phyloP scores from a whole-genome alignment of 2,888 invertebrate genomes.

The Drosophila lacicola region DNA sequence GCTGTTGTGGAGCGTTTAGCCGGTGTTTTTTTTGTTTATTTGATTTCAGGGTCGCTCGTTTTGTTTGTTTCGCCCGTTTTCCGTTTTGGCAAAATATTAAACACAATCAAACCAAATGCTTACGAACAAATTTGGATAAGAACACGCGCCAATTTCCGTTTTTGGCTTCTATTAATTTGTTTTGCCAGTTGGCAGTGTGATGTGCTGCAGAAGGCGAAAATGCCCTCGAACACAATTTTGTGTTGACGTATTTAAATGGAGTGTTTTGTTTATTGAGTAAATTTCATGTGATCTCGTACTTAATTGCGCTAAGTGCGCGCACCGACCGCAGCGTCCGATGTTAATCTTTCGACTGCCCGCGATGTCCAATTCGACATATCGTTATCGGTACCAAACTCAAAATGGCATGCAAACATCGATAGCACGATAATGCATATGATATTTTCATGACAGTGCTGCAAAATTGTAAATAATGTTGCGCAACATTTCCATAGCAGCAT shows the following conservation, averaged over 20 bases:
- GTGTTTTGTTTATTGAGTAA: constrained; percentile 54
- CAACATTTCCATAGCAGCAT: constrained; percentile 8
- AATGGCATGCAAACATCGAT: constrained; percentile 36
- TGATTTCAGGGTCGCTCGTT: constrained; percentile 27
- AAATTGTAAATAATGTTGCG: constrained; percentile 2
- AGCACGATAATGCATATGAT: constrained; percentile 15
- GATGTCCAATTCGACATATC: constrained; percentile 44
- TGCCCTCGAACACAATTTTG: constrained; percentile 38
- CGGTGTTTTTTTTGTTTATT: constrained; percentile 27
- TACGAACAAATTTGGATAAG: constrained; percentile 15
- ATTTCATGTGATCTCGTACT: constrained; percentile 34
- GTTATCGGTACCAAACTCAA: constrained; percentile 34
- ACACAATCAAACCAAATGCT: constrained; percentile 2
- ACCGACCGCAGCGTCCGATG: constrained; percentile 40
- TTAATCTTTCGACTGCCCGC: constrained; percentile 53
- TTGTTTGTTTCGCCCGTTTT: constrained; percentile 11
- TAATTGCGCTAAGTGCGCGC: constrained; percentile 44
- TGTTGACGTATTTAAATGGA: constrained; percentile 61
- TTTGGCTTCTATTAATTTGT: constrained; percentile 10
- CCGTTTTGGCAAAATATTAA: constrained; percentile 26
- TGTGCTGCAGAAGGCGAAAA: constrained; percentile 35
- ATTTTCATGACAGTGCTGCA: constrained; percentile 20
- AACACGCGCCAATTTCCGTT: constrained; percentile 25
- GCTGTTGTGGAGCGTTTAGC: constrained; percentile 24
- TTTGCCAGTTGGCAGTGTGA: constrained; percentile 20